Base-by-base conservation (phyloP, 2,888 invertebrate species). In the Acronicta leporina region DNA sequence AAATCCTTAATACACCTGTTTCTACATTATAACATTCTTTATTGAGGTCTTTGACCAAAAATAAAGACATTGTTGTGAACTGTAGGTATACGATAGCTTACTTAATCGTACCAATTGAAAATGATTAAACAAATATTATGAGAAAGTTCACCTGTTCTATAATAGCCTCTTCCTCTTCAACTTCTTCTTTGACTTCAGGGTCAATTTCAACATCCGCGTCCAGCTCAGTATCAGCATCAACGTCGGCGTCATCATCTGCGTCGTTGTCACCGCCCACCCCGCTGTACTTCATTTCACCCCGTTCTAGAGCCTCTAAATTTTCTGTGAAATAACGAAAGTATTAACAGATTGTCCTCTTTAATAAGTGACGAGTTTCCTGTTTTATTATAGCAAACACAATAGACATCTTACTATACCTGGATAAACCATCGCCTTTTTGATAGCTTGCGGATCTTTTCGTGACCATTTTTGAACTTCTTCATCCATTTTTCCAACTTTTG, bases 381-480 rank as follows among this genome's bases (percentile, higher is more conserved):
- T 10, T 5, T n/a, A n/a, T n/a, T n/a, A n/a, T n/a, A n/a, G n/a
- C n/a, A n/a, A 20, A 20, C 20, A 14, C 2, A n/a, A 16, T 0
- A 2, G 10, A 3, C n/a, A 14, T 13, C 16, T 27, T 27, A 15
- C 10, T 11, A 1, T 68, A 97, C 97, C 97, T 83, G 99, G 99
- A 94, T 97, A 97, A 41, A 98, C 97, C 99, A 99, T 99, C 4
- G 99, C 98, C 81, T 97, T 97, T 78, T 97, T 97, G 59, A 99
- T 98, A 9, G 98, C 98, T 70, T 96, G 95, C 0, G 98, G 98
- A 93, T 99, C 99, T 90, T 99, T 99, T 73, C 98, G 96, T 20
- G 98, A 98, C 98, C 99, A 99, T 86, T 99, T 99, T 80, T 97
- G 97, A 51, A 99, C 98, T 91, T 99, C 99, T 87, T 99, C 99